phyloP scores from a whole-genome alignment of 2,797 vertebrate species.

The Nannoperca australis region DNA sequence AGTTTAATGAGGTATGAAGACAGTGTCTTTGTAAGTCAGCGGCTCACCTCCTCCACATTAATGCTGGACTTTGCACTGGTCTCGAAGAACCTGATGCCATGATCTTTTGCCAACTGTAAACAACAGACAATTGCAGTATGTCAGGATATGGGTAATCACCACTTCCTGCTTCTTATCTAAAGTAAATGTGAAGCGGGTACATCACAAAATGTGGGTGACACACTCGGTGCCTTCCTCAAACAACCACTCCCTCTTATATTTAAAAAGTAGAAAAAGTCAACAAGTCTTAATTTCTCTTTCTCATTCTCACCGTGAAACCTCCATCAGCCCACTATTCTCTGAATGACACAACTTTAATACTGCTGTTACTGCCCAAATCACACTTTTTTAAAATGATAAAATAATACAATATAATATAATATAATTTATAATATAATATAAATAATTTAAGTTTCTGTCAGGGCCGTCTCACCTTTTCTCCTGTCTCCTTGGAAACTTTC shows the following conservation, averaged over 20 bases:
- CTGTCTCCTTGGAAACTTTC: slow-evolving; percentile 90
- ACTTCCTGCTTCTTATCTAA: slow-evolving; percentile 65
- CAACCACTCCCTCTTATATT: neutral
- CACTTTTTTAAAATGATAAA: neutral
- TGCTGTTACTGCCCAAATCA: neutral
- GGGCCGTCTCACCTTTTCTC: slow-evolving; percentile 87
- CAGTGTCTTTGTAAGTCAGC: neutral
- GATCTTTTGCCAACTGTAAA: slow-evolving; percentile 91
- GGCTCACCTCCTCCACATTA: slow-evolving; percentile 94
- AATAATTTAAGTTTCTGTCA: neutral
- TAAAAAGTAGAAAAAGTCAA: neutral
- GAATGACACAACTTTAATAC: neutral
- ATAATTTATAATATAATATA: neutral
- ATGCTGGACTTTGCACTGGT: slow-evolving; percentile 95
- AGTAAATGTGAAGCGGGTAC: slow-evolving; percentile 17
- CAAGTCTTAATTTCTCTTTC: neutral
- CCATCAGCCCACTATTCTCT: neutral
- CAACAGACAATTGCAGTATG: slow-evolving; percentile 38
- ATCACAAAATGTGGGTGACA: neutral
- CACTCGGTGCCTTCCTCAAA: slow-evolving; percentile 7
- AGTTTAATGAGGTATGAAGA: neutral
- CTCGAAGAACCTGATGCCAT: slow-evolving; percentile 94
- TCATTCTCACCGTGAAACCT: neutral
- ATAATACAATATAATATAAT: neutral
- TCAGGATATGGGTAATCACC: slow-evolving; percentile 33